Percentiles rank a stretch among this genome's conserved stretches.
Evolutionary conservation across 1,140 invertebrate species (phyloP).

Genomic region (Wasmannia auropunctata): DNA sequence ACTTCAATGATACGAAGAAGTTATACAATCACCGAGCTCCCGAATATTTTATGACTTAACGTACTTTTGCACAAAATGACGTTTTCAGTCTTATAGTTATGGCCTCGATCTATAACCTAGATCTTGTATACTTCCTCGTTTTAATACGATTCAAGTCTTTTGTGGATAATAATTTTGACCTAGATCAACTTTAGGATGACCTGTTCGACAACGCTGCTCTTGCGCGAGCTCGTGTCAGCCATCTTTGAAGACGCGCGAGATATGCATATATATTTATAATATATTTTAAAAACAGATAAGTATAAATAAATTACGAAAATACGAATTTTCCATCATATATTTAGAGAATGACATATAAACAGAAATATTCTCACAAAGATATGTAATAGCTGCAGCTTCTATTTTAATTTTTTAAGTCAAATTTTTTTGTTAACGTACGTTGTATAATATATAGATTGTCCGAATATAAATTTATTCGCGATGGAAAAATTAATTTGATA

Average conservation of each 20-base stretch:
- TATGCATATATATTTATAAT: not conserved
- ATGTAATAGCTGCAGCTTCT: not conserved
- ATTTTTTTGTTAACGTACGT: not conserved
- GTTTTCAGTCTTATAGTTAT: not conserved
- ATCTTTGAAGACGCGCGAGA: conserved; percentile 7
- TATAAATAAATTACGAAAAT: conserved; percentile 15
- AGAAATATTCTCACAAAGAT: not conserved
- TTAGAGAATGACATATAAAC: not conserved
- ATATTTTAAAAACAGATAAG: not conserved
- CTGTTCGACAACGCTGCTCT: conserved; percentile 42
- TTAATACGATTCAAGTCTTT: not conserved
- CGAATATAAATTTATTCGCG: not conserved
- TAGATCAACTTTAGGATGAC: conserved; percentile 10
- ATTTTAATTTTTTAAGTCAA: not conserved
- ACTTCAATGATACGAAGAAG: not conserved
- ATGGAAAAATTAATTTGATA: not conserved
- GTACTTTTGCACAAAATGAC: not conserved
- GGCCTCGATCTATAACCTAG: conserved; percentile 6
- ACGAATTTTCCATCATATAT: not conserved
- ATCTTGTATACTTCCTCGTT: conserved; percentile 19
- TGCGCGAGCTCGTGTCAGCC: conserved; percentile 1
- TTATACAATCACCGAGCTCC: not conserved
- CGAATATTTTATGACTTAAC: conserved; percentile 10
- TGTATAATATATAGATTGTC: not conserved
- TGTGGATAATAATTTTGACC: not conserved